Conservation (phyloP, 92 coral and sea anemone genomes). For the Phenganax stokvisi region DNA sequence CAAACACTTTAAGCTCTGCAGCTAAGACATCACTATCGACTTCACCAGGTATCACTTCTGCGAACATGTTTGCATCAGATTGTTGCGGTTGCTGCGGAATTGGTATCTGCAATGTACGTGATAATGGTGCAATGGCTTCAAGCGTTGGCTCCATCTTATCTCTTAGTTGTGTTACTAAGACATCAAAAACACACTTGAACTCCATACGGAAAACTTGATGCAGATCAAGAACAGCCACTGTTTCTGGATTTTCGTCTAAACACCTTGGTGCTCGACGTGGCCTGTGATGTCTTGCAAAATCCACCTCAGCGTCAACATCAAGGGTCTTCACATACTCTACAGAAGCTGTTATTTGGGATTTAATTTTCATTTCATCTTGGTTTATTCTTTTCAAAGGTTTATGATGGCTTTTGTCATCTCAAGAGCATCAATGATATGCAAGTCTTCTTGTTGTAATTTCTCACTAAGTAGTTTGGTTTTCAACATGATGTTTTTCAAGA, state of each 20-base stretch:
- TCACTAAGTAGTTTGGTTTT: neutral
- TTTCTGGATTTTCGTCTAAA: slow-evolving; percentile 16
- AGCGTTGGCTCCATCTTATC: slow-evolving; percentile 14
- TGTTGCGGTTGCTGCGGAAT: neutral
- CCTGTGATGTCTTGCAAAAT: neutral
- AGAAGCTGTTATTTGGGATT: neutral
- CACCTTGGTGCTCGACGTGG: neutral
- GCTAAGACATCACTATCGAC: slow-evolving; percentile 10
- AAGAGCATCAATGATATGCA: slow-evolving; percentile 2
- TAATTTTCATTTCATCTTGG: neutral
- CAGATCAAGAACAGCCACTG: neutral
- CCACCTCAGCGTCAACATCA: neutral
- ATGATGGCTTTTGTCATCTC: neutral
- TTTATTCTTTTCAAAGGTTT: neutral
- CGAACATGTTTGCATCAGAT: neutral
- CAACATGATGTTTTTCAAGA: slow-evolving; percentile 3
- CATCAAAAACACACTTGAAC: slow-evolving; percentile 1
- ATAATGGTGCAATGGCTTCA: slow-evolving; percentile 3
- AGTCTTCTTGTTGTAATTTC: neutral
- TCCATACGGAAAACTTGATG: neutral
- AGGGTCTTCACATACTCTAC: neutral
- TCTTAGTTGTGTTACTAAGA: neutral
- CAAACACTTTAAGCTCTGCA: slow-evolving; percentile 1
- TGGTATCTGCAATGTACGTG: slow-evolving; percentile 16
- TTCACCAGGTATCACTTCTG: slow-evolving; percentile 7